Evolutionary conservation across 2,888 invertebrate species (phyloP).

Genomic region (Eilema depressum): DNA sequence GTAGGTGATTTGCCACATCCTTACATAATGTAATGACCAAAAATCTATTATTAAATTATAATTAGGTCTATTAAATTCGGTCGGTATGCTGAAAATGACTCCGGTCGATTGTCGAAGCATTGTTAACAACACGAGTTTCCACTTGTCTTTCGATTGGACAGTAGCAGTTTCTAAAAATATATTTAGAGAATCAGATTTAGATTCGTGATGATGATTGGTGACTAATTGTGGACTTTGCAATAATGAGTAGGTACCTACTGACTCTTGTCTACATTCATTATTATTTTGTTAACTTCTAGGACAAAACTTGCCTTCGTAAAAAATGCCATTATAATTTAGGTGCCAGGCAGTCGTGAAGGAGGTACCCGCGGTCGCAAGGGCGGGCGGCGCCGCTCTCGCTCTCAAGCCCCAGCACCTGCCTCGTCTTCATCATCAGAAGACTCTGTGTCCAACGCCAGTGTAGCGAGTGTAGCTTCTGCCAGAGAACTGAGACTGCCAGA

Average conservation of each 20-base stretch:
- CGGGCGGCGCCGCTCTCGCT: constrained; percentile 76
- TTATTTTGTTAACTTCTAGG: not conserved
- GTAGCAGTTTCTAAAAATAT: not conserved
- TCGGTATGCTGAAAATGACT: too few species aligned
- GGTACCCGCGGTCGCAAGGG: constrained; percentile 71
- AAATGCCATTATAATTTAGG: constrained; percentile 54
- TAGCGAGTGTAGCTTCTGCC: constrained; percentile 80
- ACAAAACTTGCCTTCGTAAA: not conserved
- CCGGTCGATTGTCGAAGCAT: too few species aligned
- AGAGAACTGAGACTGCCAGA: constrained; percentile 76
- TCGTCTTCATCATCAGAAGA: constrained; percentile 79
- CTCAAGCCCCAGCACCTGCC: constrained; percentile 78
- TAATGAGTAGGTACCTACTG: too few species aligned
- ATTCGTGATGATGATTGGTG: too few species aligned
- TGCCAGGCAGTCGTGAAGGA: constrained; percentile 72
- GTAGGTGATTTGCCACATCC: too few species aligned
- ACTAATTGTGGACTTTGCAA: too few species aligned
- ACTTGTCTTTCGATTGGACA: too few species aligned
- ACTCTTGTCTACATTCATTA: not conserved
- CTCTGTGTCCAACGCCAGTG: constrained; percentile 78
- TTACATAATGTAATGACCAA: too few species aligned
- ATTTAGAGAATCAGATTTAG: too few species aligned
- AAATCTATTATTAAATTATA: too few species aligned
- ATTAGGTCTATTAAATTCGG: too few species aligned
- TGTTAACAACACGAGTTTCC: too few species aligned